Conservation (phyloP, 2,888 invertebrate species). For the Agrochola macilenta region DNA sequence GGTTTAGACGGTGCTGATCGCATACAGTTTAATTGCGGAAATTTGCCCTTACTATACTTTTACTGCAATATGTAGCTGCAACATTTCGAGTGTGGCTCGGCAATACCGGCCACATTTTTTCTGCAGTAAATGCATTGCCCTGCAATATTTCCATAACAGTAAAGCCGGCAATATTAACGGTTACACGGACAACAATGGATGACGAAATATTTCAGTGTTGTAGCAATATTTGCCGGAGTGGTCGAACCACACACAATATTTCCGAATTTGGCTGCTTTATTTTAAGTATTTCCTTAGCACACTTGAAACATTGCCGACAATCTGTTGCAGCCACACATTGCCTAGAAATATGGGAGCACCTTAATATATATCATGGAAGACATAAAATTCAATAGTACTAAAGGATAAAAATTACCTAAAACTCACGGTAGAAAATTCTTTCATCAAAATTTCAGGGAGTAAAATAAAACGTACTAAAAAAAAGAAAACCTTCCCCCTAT, state of each 20-base stretch:
- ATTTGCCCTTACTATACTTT: background rate
- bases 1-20: too few species aligned
- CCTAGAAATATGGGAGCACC: background rate
- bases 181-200: background rate
- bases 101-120: background rate
- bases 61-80: background rate
- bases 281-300: background rate
- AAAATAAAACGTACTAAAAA: background rate
- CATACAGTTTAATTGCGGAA: too few species aligned
- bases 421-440: background rate
- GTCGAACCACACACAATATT: background rate
- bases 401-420: background rate
- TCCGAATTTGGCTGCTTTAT: background rate
- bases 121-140: background rate
- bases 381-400: background rate
- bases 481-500: too few species aligned
- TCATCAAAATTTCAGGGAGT: background rate
- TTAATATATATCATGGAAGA: background rate
- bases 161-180: background rate
- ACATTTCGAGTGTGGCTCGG: background rate
- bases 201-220: background rate
- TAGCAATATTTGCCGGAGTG: background rate
- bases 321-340: background rate
- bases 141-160: background rate
- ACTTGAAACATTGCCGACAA: background rate